Base-by-base conservation (phyloP, 2,113 vertebrate genomes). In the Hyaena hyaena region DNA sequence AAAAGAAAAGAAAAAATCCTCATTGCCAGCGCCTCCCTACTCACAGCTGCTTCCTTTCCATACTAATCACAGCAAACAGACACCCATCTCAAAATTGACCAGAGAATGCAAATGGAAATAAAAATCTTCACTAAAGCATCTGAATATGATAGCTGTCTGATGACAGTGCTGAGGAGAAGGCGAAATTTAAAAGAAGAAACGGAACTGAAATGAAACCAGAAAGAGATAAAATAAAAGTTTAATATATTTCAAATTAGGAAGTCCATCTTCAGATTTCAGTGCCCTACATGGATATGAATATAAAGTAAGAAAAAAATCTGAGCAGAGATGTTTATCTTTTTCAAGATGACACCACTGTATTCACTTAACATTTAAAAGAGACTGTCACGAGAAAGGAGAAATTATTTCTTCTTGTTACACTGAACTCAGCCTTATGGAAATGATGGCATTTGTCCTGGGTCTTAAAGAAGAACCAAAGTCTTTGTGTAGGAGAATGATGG, bases 91-190 rank as follows among this genome's bases (percentile, higher is more conserved):
- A 76, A 93, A 96, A 83, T 76, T 74, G 98, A 97, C 97, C 89
- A 86, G 90, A 91, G 95, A 96, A 97, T 95, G 85, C 88, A 98
- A 95, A 92, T 96, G 66, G 71, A 98, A 98, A 97, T 55, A 93
- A 98, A 98, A 98, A n/a, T 84, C 84, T 69, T 81, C 1, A 1
- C 74, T 58, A 90, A 97, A 50, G 50, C 89, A 93, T 94, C 39
- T 74, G 96, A 95, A 39, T 76, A 77, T 97, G 93, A 97, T 90
- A 98, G 90, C 68, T 65, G 50, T 74, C 63, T 98, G 82, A 63
- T 74, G 80, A 79, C 33, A 61, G 50, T 31, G 16, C 33, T 88
- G 31, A 90, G 55, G 53, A 28, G 7, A 94, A 95, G 7, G 15
- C n/a, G 33, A 90, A 80, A 45, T 82, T 90, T 88, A 84, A 76